phyloP scores from a whole-genome alignment of 1,140 invertebrate species.

The Luehdorfia chinensis region DNA sequence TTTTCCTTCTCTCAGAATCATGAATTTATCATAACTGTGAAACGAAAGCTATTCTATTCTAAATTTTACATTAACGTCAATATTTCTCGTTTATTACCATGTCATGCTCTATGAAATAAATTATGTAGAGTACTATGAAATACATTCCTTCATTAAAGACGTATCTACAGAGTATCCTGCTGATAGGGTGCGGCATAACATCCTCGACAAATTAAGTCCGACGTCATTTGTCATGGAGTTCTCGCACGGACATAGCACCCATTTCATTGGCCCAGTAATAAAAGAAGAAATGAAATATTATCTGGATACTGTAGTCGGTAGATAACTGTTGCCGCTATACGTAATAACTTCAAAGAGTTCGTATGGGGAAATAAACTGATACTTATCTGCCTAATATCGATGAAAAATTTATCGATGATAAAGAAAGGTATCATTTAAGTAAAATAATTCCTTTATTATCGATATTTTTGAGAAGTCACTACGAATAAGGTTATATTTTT shows the following conservation, averaged over 20 bases:
- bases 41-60: no score
- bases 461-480: no score
- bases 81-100: conserved; percentile 22
- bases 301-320: conserved; percentile 11
- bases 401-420: no score
- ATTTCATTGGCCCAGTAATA: conserved; percentile 43
- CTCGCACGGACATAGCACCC: no score
- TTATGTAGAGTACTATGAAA: conserved; percentile 36
- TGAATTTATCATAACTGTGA: no score
- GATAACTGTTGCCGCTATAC: not conserved
- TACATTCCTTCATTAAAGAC: conserved; percentile 47
- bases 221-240: conserved; percentile 53
- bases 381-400: no score
- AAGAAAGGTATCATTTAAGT: no score
- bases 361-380: not conserved
- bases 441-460: no score
- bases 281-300: conserved; percentile 40
- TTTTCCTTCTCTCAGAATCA: no score
- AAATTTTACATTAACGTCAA: no score
- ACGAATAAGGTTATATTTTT: no score
- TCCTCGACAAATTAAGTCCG: conserved; percentile 56
- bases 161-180: conserved; percentile 47
- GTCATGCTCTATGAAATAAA: conserved; percentile 25
- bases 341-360: not conserved
- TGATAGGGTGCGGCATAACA: conserved; percentile 46